Percentiles rank a stretch among this genome's conserved stretches.
phyloP scores from a whole-genome alignment of 2,888 invertebrate species.

The Eucera pruinosa region DNA sequence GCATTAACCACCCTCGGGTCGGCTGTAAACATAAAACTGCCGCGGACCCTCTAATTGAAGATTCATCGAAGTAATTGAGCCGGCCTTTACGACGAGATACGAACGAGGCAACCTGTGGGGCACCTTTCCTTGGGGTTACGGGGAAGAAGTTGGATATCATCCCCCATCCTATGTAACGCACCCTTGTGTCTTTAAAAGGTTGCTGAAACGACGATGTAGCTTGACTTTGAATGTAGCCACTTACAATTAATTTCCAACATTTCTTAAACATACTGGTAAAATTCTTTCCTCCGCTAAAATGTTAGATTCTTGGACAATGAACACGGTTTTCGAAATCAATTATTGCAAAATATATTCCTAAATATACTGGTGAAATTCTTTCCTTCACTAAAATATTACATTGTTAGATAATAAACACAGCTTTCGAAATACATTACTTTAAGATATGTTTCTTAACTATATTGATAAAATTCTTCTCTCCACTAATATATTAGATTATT shows the following conservation, averaged over 20 bases:
- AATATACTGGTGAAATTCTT: no score
- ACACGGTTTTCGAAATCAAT: no score
- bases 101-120: conserved; percentile 9
- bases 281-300: no score
- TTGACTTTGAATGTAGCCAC: background rate
- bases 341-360: no score
- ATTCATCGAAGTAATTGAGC: conserved; percentile 78
- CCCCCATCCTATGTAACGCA: background rate
- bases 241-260: conserved; percentile 30
- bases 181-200: background rate
- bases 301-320: no score
- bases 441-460: no score
- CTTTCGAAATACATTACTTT: no score
- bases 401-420: no score
- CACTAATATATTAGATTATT: no score
- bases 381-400: no score
- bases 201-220: background rate
- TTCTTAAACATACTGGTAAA: background rate
- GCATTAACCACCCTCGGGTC: conserved; percentile 53
- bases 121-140: conserved; percentile 34
- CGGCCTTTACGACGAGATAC: conserved; percentile 68
- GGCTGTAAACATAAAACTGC: conserved; percentile 70
- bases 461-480: no score
- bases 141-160: conserved; percentile 4
- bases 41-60: conserved; percentile 73